A percentile compares a stretch with the other conserved stretches of the same genome.
Evolutionary conservation across 2,888 invertebrate species (phyloP).

Genomic region (Petrolisthes manimaculis): DNA sequence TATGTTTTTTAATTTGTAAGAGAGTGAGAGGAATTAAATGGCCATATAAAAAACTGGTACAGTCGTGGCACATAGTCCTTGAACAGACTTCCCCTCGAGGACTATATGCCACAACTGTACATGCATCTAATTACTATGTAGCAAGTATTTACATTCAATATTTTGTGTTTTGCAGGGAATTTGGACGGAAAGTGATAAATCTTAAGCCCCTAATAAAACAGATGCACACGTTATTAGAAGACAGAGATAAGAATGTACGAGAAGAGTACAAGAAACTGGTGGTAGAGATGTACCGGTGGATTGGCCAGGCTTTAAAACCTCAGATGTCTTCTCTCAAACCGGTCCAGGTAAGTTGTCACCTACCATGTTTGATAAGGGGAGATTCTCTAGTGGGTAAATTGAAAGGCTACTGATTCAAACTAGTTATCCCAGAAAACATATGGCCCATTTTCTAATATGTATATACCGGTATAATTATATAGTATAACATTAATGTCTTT

Average conservation of each 20-base stretch:
- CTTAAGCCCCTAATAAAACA: constrained; percentile 92
- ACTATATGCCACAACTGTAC: too few species aligned
- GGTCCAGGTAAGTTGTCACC: constrained; percentile 79
- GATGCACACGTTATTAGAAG: constrained; percentile 82
- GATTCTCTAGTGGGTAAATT: too few species aligned
- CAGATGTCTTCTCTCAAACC: constrained; percentile 89
- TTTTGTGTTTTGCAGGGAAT: constrained; percentile 76
- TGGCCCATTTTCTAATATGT: too few species aligned
- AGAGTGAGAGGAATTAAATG: background rate
- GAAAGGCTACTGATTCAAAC: too few species aligned
- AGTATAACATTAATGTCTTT: background rate
- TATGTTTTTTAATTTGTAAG: background rate
- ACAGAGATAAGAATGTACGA: constrained; percentile 90
- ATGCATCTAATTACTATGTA: background rate
- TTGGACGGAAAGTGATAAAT: constrained; percentile 90
- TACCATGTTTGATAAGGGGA: too few species aligned
- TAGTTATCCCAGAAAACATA: too few species aligned
- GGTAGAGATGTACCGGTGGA: constrained; percentile 95
- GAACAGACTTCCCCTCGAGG: too few species aligned
- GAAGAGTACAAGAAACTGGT: constrained; percentile 92
- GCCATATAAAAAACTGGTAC: background rate
- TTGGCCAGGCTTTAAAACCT: constrained; percentile 83
- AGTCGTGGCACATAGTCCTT: too few species aligned
- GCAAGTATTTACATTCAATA: background rate
- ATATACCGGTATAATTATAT: too few species aligned